Evolutionary conservation across 2,113 vertebrate genomes (phyloP).

Genomic region (Ochotona curzoniae): DNA sequence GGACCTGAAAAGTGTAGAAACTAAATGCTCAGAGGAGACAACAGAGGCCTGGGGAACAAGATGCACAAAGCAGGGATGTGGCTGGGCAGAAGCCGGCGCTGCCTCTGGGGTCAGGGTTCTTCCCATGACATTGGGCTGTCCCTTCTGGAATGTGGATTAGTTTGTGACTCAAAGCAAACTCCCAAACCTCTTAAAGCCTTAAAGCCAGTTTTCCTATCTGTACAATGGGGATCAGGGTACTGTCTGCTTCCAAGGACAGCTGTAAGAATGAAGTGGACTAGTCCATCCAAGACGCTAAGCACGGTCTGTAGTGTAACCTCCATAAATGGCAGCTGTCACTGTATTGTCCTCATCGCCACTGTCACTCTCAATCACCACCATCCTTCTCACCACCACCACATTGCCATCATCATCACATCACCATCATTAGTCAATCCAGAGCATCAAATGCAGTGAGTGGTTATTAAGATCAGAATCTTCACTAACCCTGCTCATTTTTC

Average conservation of each 20-base stretch:
- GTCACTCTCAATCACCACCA: no score
- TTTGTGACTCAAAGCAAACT: background rate
- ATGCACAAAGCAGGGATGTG: background rate
- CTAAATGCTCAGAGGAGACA: background rate
- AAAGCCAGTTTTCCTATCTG: background rate
- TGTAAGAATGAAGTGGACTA: background rate
- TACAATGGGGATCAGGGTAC: background rate
- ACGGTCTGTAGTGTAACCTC: background rate
- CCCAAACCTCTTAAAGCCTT: background rate
- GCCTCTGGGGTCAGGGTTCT: accelerated
- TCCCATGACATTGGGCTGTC: background rate
- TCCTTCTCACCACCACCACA: no score
- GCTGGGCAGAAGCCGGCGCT: background rate
- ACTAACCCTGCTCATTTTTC: background rate
- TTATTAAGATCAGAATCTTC: background rate
- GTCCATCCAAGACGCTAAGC: background rate
- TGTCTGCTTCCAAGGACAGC: background rate
- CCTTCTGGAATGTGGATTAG: background rate
- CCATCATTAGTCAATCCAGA: background rate
- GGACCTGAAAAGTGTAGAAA: background rate
- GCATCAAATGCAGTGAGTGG: background rate
- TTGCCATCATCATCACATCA: accelerated
- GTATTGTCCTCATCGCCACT: no score
- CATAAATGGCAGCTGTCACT: background rate
- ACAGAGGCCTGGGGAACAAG: background rate